Conservation (phyloP, 2,888 invertebrate genomes). For the Notodonta ziczac region DNA sequence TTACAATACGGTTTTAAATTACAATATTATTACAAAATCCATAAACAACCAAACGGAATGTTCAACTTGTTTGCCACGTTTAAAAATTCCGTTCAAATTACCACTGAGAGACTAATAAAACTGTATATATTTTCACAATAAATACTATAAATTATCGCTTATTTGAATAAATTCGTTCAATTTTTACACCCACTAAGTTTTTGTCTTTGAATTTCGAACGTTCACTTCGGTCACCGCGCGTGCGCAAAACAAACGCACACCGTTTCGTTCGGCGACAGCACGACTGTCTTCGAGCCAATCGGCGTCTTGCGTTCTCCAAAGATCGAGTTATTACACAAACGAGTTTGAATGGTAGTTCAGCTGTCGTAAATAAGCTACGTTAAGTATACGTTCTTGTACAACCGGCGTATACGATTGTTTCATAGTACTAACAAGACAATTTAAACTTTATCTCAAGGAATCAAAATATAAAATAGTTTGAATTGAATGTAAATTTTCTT, state of each 20-base stretch:
- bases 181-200: constrained; percentile 33
- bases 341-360: constrained; percentile 57
- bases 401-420: constrained; percentile 53
- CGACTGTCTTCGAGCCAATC: constrained; percentile 64
- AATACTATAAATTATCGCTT: constrained; percentile 26
- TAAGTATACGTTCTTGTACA: constrained; percentile 48
- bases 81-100: constrained; percentile 47
- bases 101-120: constrained; percentile 30
- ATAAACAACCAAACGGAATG: constrained; percentile 40
- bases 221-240: constrained; percentile 49
- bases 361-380: constrained; percentile 49
- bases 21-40: constrained; percentile 52
- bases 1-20: constrained; percentile 14
- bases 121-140: constrained; percentile 24
- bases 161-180: constrained; percentile 13
- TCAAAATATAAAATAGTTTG: constrained; percentile 41
- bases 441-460: constrained; percentile 19
- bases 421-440: constrained; percentile 28
- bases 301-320: constrained; percentile 68
- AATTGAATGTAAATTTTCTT: constrained; percentile 19
- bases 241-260: constrained; percentile 51
- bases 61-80: constrained; percentile 50
- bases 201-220: constrained; percentile 41
- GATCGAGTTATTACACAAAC: constrained; percentile 60
- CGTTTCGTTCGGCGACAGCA: constrained; percentile 38